phyloP scores from a whole-genome alignment of 92 coral and sea anemone genomes.

The Palythoa grandiflora region DNA sequence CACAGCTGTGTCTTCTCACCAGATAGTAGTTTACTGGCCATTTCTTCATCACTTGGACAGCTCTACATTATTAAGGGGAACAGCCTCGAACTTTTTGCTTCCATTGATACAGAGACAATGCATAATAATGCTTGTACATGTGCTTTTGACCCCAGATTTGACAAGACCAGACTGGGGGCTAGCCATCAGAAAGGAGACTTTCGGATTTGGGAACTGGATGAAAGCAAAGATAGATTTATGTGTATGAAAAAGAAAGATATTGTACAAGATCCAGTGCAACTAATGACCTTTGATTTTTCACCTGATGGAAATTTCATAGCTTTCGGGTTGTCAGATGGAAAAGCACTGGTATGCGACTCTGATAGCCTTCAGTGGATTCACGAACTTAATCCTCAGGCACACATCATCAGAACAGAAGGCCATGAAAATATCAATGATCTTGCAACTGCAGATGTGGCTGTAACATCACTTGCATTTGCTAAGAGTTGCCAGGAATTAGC shows the following conservation, averaged over 20 bases:
- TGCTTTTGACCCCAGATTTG: conserved; percentile 75
- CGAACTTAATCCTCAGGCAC: conserved; percentile 47
- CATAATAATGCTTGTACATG: conserved; percentile 62
- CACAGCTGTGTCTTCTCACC: conserved; percentile 82
- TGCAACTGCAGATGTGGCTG: conserved; percentile 24
- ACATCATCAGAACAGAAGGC: neutral
- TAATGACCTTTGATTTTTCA: conserved; percentile 70
- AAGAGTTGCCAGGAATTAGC: conserved; percentile 89
- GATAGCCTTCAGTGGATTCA: conserved; percentile 53
- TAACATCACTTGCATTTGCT: conserved; percentile 83
- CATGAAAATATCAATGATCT: neutral
- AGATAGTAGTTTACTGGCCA: conserved; percentile 76
- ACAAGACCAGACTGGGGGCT: conserved; percentile 58
- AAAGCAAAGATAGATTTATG: conserved; percentile 22
- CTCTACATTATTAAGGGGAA: conserved; percentile 68
- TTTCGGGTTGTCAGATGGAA: conserved; percentile 77
- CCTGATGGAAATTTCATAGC: conserved; percentile 82
- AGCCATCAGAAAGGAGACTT: conserved; percentile 72
- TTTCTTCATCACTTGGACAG: conserved; percentile 81
- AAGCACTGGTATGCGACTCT: conserved; percentile 68
- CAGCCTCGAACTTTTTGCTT: conserved; percentile 67
- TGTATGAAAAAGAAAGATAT: conserved; percentile 62
- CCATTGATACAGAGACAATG: conserved; percentile 52
- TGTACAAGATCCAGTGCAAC: conserved; percentile 41
- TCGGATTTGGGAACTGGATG: conserved; percentile 67